Conservation (phyloP, 2,113 vertebrate species). For the Scartelaos histophorus region DNA sequence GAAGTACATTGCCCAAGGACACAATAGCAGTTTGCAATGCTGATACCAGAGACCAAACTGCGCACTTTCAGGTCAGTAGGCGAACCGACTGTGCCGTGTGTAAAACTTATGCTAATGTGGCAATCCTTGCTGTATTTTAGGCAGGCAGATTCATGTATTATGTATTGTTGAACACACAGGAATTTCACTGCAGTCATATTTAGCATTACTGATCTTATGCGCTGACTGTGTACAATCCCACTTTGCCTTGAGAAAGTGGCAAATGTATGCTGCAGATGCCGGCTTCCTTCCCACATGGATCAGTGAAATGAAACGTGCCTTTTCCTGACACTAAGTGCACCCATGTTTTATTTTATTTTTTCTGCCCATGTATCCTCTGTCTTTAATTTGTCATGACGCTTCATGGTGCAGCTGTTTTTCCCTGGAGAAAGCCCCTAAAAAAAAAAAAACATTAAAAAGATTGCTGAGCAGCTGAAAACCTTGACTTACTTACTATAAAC, state of each 20-base stretch:
- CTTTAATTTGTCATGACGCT: conserved; percentile 18
- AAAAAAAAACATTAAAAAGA: conserved; percentile 22
- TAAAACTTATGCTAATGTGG: background rate
- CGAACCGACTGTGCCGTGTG: background rate
- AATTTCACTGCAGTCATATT: background rate
- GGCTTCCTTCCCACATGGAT: background rate
- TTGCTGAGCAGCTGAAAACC: conserved; percentile 8
- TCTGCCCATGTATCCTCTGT: background rate
- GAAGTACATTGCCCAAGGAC: background rate
- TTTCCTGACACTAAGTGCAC: conserved; percentile 1
- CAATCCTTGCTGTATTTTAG: background rate
- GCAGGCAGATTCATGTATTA: background rate
- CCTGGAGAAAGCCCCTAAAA: conserved; percentile 12
- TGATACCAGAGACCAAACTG: background rate
- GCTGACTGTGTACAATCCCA: background rate
- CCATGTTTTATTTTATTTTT: background rate
- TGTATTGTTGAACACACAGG: background rate
- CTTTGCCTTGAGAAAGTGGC: background rate
- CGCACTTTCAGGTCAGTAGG: background rate
- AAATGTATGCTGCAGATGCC: background rate
- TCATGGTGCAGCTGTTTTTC: conserved; percentile 21
- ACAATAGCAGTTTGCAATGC: background rate
- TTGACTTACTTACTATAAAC: background rate
- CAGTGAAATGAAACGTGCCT: conserved; percentile 9
- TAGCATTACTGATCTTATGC: background rate